Conservation (phyloP, 2,888 invertebrate species). For the Isoperla grammatica region DNA sequence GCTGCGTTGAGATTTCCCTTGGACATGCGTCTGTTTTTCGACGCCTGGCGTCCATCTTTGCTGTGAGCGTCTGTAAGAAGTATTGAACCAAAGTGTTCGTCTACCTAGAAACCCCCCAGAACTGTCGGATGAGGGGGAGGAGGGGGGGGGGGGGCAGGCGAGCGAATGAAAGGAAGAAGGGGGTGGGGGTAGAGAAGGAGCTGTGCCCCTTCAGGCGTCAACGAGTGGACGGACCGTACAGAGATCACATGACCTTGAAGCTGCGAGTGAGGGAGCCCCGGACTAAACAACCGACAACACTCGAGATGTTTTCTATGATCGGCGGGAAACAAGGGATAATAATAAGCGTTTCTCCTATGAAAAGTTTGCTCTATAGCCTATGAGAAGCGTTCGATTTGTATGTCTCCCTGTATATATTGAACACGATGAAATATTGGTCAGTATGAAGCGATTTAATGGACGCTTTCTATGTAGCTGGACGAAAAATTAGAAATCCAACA, state of each 20-base stretch:
- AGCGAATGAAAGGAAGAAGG: constrained; percentile 17
- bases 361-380: too few relatives aligned
- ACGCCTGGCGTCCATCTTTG: constrained; percentile 26
- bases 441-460: neutral
- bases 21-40: constrained; percentile 12
- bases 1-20: neutral
- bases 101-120: constrained; percentile 22
- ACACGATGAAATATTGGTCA: neutral
- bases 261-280: neutral
- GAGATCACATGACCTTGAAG: neutral
- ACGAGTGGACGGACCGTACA: constrained; percentile 21
- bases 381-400: too few relatives aligned
- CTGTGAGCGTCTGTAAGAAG: constrained; percentile 27
- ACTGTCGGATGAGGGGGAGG: constrained; percentile 8
- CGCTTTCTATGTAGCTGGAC: too few relatives aligned
- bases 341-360: too few relatives aligned
- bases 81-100: constrained; percentile 27
- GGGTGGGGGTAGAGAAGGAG: constrained; percentile 16
- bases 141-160: constrained; percentile 10
- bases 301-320: constrained; percentile 4
- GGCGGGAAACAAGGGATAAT: neutral
- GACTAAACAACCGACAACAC: neutral
- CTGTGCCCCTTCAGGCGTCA: constrained; percentile 16
- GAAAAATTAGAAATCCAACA: too few relatives aligned
- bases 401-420: neutral